phyloP scores from a whole-genome alignment of 2,888 invertebrate genomes.

The Andrena minutula region DNA sequence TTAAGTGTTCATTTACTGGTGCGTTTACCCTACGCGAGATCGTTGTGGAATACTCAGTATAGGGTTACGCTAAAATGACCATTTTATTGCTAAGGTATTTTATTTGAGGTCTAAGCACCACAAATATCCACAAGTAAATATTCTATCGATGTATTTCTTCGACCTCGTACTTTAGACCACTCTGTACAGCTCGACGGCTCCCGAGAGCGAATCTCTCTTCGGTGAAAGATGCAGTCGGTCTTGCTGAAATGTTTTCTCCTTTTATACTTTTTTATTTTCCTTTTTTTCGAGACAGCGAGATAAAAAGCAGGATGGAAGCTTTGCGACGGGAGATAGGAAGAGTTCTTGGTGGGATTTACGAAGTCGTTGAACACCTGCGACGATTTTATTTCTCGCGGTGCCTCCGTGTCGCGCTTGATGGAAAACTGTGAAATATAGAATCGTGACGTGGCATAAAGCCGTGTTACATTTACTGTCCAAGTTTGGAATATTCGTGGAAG shows the following conservation, averaged over 20 bases:
- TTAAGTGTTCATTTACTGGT: too few species aligned
- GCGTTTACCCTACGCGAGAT: too few species aligned
- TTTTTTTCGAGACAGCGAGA: background rate
- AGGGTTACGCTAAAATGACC: too few species aligned
- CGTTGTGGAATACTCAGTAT: too few species aligned
- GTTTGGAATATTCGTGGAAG: background rate
- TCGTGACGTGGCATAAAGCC: background rate
- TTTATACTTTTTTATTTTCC: background rate
- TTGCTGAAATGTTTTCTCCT: conserved; percentile 2
- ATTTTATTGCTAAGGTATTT: too few species aligned
- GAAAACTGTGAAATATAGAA: background rate
- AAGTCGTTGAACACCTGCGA: conserved; percentile 24
- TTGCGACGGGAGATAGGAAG: background rate
- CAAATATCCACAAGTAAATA: too few species aligned
- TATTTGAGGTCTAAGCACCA: too few species aligned
- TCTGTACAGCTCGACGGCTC: background rate
- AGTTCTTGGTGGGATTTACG: conserved; percentile 7
- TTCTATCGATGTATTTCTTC: background rate
- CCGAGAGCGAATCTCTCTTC: background rate
- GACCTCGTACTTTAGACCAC: background rate
- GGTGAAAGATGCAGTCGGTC: conserved; percentile 12
- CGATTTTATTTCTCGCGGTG: conserved; percentile 23
- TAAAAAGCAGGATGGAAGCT: background rate
- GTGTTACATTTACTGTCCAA: background rate
- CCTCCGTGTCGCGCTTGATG: background rate